Evolutionary conservation across 2,888 invertebrate genomes (phyloP), one percentile per base, ranked within the genome.

Genomic region (Prionchulus punctatus): DNA sequence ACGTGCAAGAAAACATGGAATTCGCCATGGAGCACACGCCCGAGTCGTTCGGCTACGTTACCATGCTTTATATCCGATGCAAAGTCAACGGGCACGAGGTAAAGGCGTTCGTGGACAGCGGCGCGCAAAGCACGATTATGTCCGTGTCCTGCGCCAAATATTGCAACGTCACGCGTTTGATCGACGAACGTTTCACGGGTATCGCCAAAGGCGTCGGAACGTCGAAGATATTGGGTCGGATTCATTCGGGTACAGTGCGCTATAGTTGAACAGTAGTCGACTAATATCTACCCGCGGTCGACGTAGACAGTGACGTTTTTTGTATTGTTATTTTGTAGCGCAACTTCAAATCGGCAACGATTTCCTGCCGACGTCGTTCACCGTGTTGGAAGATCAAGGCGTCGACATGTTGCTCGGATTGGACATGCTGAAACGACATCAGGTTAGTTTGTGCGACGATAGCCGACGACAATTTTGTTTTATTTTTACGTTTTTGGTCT

Each of bases 1-100:
- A 48, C 3, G 54, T 55, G 30, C 53, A 55, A 45, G 53, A 55
- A 54, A 27, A 52, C 26, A 55, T 55, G 92, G 90, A 94, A 71
- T 89, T 90, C 1, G 96, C 96, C 0, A 90, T 96, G 82, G 96
- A 98, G 71, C 89, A 89, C 72, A 89, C 92, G 74, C 98, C 98
- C 0, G 98, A 98, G 75, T 90, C 87, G 48, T 96, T 96, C 75
- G 96, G 92, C 57, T 88, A 89, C 31, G 94, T 98, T 48, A 85
- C 87, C 51, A 96, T 98, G 98, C 79, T 98, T 65, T 84, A 98
- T 72, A 91, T 98, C 59, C 87, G 94, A 72, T 92, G 96, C 72
- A 84, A 82, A 73, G 94, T 98, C 1, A 98, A 98, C 75, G 92
- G 92, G 43, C 83, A 85, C 70, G 87, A 87, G 0, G 91, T 98